Evolutionary conservation across 2,797 vertebrate genomes (phyloP).

Genomic region (Periparus ater): DNA sequence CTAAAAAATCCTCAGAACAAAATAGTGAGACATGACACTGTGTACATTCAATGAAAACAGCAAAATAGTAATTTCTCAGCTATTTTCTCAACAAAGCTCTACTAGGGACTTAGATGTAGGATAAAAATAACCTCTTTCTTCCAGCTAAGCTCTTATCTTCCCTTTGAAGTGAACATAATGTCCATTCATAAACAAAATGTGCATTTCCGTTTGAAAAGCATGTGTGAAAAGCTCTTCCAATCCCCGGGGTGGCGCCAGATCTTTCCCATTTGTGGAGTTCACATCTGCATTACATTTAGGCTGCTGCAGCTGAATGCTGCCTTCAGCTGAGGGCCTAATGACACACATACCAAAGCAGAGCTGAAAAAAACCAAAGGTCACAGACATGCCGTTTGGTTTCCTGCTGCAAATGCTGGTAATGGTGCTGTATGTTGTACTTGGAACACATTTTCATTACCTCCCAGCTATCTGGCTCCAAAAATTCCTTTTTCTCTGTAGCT

Average conservation of each 20-base stretch:
- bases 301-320: background rate
- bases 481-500: conserved; percentile 93
- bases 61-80: background rate
- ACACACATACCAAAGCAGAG: background rate
- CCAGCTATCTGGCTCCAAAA: conserved; percentile 96
- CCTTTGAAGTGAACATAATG: background rate
- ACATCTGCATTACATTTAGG: background rate
- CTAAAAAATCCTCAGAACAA: background rate
- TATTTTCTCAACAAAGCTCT: background rate
- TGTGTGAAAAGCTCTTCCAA: background rate
- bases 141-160: background rate
- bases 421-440: background rate
- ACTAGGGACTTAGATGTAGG: background rate
- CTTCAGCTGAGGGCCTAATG: background rate
- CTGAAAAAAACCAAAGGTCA: background rate
- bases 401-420: background rate
- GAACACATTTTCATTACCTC: conserved; percentile 81
- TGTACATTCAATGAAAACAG: background rate
- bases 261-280: background rate
- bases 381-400: background rate
- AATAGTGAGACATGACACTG: background rate
- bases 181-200: background rate
- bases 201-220: background rate
- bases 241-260: conserved; percentile 24
- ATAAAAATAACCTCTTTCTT: background rate